These are phyloP conservation scores for Drosophila kanapiae DNA, from an alignment of 1,140 invertebrate genomes.

Conservation along the genomic window DNA sequence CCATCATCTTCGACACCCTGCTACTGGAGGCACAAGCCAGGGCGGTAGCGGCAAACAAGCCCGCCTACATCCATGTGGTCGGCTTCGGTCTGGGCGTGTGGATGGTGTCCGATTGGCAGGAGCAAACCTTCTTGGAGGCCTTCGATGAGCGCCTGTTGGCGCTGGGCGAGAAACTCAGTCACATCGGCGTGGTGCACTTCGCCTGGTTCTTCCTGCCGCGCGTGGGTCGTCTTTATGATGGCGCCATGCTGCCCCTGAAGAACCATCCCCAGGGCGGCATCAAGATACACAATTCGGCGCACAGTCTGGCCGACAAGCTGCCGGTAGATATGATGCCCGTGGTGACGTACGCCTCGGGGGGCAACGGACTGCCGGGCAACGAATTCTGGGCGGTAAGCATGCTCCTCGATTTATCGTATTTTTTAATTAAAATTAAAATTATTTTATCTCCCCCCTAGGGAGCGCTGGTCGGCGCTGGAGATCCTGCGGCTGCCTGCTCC, in stretches of 20 bases:
- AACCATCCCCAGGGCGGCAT: slow-evolving; percentile 70
- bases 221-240: slow-evolving; percentile 50
- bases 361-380: slow-evolving; percentile 89
- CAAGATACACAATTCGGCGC: slow-evolving; percentile 34
- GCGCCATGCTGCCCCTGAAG: slow-evolving; percentile 30
- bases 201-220: slow-evolving; percentile 68
- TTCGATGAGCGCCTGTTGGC: slow-evolving; percentile 70
- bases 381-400: slow-evolving; percentile 86
- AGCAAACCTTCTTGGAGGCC: slow-evolving; percentile 68
- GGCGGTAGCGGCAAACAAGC: slow-evolving; percentile 36
- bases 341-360: slow-evolving; percentile 89
- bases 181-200: slow-evolving; percentile 78
- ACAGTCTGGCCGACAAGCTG: slow-evolving; percentile 75
- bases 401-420: no score
- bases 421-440: not conserved
- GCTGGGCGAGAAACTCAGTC: slow-evolving; percentile 47
- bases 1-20: slow-evolving; percentile 70
- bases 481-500: slow-evolving; percentile 88
- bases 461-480: slow-evolving; percentile 83
- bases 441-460: slow-evolving; percentile 7
- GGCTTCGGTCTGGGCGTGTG: slow-evolving; percentile 79
- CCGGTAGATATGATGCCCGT: slow-evolving; percentile 83
- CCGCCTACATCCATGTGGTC: slow-evolving; percentile 74
- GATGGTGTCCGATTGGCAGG: slow-evolving; percentile 46
- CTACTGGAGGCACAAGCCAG: slow-evolving; percentile 66